Percentiles rank a stretch among this genome's conserved stretches.
These are phyloP conservation scores for Reticulitermes lucifugus DNA, from an alignment of 2,888 invertebrate species.

Conservation along the genomic window DNA sequence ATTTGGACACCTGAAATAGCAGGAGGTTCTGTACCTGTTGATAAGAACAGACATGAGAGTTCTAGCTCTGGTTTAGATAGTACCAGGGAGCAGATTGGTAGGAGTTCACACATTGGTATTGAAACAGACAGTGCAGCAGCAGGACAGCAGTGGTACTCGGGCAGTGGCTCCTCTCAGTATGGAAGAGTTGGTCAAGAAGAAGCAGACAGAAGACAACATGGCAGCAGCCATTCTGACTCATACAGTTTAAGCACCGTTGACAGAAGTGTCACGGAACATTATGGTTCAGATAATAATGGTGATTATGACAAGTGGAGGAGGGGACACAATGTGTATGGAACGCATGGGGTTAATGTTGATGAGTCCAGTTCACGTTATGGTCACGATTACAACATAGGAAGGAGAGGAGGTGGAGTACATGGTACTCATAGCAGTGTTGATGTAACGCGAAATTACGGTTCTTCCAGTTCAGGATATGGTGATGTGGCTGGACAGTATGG, in stretches of 20 bases:
- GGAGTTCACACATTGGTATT: constrained; percentile 18
- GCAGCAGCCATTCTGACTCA: not conserved
- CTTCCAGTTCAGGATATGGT: not conserved
- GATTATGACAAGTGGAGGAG: not conserved
- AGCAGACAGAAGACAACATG: constrained; percentile 1
- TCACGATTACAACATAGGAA: too few species aligned
- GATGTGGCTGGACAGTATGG: not conserved
- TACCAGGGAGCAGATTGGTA: constrained; percentile 16
- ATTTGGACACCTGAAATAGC: constrained; percentile 22
- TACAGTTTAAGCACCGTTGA: not conserved
- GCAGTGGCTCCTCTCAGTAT: not conserved
- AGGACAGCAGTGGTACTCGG: not conserved
- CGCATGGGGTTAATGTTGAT: not conserved
- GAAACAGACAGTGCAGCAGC: constrained; percentile 1
- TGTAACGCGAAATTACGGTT: not conserved
- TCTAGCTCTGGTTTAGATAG: not conserved
- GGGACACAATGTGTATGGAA: not conserved
- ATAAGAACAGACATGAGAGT: not conserved
- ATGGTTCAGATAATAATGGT: not conserved
- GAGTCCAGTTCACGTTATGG: not conserved
- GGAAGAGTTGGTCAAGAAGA: not conserved
- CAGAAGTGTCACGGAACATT: not conserved
- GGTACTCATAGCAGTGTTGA: constrained; percentile 19
- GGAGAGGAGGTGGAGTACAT: not conserved
- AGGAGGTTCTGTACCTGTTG: not conserved